A percentile compares a stretch with the other conserved stretches of the same genome.
Conservation (phyloP, 2,888 invertebrate species). For the Arrhopalites spinosus region DNA sequence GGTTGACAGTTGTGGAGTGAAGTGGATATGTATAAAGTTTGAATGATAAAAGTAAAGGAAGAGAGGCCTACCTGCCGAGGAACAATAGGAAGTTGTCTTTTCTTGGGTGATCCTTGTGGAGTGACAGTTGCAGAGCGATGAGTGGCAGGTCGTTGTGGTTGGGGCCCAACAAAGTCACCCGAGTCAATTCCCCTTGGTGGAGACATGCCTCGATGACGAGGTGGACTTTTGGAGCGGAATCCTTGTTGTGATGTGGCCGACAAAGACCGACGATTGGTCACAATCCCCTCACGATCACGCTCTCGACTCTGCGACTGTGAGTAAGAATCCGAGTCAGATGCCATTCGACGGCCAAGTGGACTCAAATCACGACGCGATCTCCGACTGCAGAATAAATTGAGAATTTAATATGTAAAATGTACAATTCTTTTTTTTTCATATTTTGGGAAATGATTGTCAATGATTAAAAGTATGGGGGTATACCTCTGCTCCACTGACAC, state of each 20-base stretch:
- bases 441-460: no score
- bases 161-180: background rate
- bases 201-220: constrained; percentile 32
- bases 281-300: constrained; percentile 43
- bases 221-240: constrained; percentile 49
- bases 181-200: constrained; percentile 24
- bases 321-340: constrained; percentile 57
- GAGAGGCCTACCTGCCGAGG: constrained; percentile 63
- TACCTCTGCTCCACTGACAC: constrained; percentile 63
- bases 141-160: constrained; percentile 37
- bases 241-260: constrained; percentile 50
- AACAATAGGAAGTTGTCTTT: constrained; percentile 93
- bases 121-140: constrained; percentile 73
- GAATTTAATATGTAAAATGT: no score
- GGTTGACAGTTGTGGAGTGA: no score
- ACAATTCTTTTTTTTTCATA: no score
- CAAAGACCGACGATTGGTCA: constrained; percentile 49
- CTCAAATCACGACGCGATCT: constrained; percentile 84
- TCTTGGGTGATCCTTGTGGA: constrained; percentile 93
- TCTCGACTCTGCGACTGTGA: constrained; percentile 36
- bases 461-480: no score
- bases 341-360: constrained; percentile 73
- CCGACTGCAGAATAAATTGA: no score
- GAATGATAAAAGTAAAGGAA: no score
- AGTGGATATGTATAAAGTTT: no score